Conservation (phyloP, 2,113 vertebrate genomes). For the Hippolais icterina region DNA sequence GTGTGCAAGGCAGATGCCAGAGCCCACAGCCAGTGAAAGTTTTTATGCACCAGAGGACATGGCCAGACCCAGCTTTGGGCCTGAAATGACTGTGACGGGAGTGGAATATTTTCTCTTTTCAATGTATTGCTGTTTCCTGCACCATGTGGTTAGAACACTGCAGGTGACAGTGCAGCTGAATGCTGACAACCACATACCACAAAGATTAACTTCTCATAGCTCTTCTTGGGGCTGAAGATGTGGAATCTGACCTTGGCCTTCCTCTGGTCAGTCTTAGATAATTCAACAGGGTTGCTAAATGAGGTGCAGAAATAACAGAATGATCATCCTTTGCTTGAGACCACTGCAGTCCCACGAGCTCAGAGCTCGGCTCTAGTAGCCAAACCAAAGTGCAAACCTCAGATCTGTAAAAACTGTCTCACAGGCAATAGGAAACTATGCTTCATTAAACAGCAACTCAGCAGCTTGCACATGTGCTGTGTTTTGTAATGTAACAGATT, state of each 20-base stretch:
- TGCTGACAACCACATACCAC: conserved; percentile 3
- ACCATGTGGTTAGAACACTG: conserved; percentile 12
- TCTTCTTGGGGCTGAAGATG: background rate
- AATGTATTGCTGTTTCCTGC: conserved; percentile 34
- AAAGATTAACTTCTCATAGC: background rate
- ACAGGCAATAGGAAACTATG: conserved; percentile 2
- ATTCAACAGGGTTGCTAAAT: background rate
- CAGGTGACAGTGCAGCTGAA: conserved; percentile 37
- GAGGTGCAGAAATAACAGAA: background rate
- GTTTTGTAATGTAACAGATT: background rate
- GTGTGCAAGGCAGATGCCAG: background rate
- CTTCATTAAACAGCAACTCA: conserved; percentile 20
- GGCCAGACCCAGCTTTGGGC: conserved; percentile 9
- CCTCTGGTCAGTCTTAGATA: background rate
- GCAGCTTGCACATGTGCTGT: background rate
- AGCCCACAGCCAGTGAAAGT: conserved; percentile 55
- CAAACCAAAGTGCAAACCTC: background rate
- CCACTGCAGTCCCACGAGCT: background rate
- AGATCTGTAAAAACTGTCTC: background rate
- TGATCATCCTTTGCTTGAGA: background rate
- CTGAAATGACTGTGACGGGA: conserved; percentile 34
- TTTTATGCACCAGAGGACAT: conserved; percentile 6
- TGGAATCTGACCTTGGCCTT: background rate
- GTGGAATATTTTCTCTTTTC: conserved; percentile 26
- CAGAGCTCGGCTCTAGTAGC: background rate